Evolutionary conservation across 2,113 vertebrate genomes (phyloP).

Genomic region (Ophthalmolycus amberensis): DNA sequence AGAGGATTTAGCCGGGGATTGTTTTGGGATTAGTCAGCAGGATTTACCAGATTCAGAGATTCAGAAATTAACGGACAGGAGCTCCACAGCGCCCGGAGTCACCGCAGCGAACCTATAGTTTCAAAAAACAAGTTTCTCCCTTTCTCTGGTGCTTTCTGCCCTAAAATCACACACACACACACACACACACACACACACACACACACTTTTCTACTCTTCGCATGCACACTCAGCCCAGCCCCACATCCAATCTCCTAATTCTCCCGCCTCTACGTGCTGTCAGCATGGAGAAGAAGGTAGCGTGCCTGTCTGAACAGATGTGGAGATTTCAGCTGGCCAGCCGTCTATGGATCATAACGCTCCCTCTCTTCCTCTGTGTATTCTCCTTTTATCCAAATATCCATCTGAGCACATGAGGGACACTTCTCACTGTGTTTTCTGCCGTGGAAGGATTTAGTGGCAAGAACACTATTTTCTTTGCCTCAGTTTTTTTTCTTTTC

Average conservation of each 20-base stretch:
- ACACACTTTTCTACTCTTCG: neutral
- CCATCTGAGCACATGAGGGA: constrained; percentile 20
- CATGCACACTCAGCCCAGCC: neutral
- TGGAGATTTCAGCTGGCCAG: constrained; percentile 54
- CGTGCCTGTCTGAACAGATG: constrained; percentile 63
- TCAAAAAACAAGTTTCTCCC: constrained; percentile 34
- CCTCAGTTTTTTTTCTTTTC: constrained; percentile 1
- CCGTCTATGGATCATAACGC: constrained; percentile 44
- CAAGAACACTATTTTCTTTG: constrained; percentile 3
- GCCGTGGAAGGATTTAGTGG: constrained; percentile 43
- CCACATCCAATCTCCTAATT: constrained; percentile 50
- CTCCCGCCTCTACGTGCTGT: constrained; percentile 49
- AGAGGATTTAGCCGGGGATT: constrained; percentile 75
- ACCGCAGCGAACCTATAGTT: constrained; percentile 35
- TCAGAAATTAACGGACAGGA: constrained; percentile 71
- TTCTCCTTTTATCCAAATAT: constrained; percentile 12
- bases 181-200: neutral
- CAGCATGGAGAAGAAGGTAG: constrained; percentile 65
- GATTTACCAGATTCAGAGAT: constrained; percentile 69
- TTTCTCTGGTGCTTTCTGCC: neutral
- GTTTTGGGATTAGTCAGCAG: constrained; percentile 79
- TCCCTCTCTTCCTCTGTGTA: neutral
- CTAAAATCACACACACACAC: neutral
- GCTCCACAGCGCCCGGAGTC: constrained; percentile 2
- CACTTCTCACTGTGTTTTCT: constrained; percentile 14